phyloP scores from a whole-genome alignment of 30 jellyfish, hydroid and myxozoan genomes.

The Rhopilema esculentum region DNA sequence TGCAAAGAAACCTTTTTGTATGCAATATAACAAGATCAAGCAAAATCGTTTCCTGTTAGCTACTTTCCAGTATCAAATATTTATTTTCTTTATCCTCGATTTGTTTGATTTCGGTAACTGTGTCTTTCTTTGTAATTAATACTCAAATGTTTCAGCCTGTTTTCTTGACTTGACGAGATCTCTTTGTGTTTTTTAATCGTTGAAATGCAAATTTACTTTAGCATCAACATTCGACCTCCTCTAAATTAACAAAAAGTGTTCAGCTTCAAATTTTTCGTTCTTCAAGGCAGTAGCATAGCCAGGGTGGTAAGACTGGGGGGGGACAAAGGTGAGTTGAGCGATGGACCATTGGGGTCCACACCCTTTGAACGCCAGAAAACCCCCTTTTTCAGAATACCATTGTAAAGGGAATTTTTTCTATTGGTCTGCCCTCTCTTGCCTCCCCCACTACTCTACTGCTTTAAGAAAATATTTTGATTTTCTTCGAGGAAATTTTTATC shows the following conservation, averaged over 20 bases:
- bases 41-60: slow-evolving; percentile 30
- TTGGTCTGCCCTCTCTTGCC: too few species aligned
- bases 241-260: not conserved
- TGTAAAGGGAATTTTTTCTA: too few species aligned
- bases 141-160: not conserved
- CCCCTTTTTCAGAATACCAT: too few species aligned
- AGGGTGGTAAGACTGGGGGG: too few species aligned
- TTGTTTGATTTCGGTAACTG: slow-evolving; percentile 31
- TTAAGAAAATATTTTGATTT: too few species aligned
- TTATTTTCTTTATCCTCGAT: slow-evolving; percentile 2
- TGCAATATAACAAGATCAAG: not conserved
- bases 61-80: slow-evolving; percentile 14
- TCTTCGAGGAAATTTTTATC: too few species aligned
- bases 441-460: too few species aligned
- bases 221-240: not conserved
- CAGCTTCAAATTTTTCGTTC: not conserved
- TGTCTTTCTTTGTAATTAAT: slow-evolving; percentile 18
- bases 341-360: too few species aligned
- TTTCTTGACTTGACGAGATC: not conserved
- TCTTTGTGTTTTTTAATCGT: not conserved
- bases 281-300: too few species aligned
- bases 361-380: too few species aligned
- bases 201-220: not conserved
- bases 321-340: too few species aligned
- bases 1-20: slow-evolving; percentile 8